Base-by-base conservation (phyloP, 37 sponge, comb jelly and placozoan genomes). In the Chondrosia reniformis region DNA sequence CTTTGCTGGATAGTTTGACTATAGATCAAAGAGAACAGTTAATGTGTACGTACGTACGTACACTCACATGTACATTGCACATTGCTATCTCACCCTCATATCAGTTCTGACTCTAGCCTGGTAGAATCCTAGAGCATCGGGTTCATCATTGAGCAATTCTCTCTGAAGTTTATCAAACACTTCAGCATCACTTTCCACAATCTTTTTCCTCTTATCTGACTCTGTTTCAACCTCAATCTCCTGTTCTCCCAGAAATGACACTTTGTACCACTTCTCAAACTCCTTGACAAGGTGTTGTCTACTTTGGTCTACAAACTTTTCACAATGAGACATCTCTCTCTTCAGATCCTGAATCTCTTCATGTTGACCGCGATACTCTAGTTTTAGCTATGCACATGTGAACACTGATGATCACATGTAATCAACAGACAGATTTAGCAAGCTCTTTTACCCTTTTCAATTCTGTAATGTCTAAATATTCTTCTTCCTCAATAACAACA, bases 241-340 rank as follows among this genome's bases (percentile, higher is more conserved):
- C 8, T 12, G 41, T 0, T 62, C 84, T 31, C 86, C 89, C 33
- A 88, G 59, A 52, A 85, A 93, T 0, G 82, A 37, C 54, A 64
- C 64, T 43, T 72, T 72, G 81, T 94, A 97, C 98, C 98, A 97
- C 15, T 4, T 54, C 8, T 94, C 93, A 77, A 97, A 97, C 83
- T 97, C 98, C 10, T 79, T 46, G 45, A 94, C 66, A 45, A 97
- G 72, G 75, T 67, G 82, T 64, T 86, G 79, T 36, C 98, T 71
- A 41, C 86, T 77, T 72, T 92, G 88, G 54, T 92, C 86, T 0
- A 94, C 88, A 32, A 93, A 85, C 45, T 87, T 78, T 39, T 89
- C 90, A 74, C 95, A 92, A 74, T 84, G 83, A 24, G 79, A 54
- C n/a, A 92, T 46, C 64, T 89, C 93, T 12, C 80, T 44, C 39